Evolutionary conservation across 2,113 vertebrate species (phyloP), one percentile per base, ranked within the genome.

Genomic region (Crypturellus undulatus): DNA sequence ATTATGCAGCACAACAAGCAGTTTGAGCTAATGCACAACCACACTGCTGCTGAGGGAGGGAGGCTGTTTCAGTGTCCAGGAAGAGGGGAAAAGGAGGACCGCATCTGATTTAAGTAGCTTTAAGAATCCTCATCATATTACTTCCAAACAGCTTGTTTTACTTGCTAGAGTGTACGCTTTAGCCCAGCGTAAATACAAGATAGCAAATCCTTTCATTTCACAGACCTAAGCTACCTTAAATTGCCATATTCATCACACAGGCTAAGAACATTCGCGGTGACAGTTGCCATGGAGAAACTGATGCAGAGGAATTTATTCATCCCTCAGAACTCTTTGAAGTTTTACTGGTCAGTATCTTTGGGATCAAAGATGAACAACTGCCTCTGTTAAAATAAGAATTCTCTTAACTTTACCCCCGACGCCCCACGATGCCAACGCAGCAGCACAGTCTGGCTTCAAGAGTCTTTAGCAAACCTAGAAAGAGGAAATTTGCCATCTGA

Each of bases 401-500:
- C 36, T 17, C 4, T 1, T 65, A 60, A 45, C 45, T 70, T 82
- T 72, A 17, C 20, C 56, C 22, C 78, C 34, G n/a, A 49, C 42
- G 22, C 34, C 52, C 49, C 67, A 71, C 1, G 4, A 34, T 5
- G 30, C 36, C 45, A 49, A 25, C n/a, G 56, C 40, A 58, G 18
- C 0, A 2, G 81, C 3, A 13, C 77, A 77, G 73, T 14, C 42
- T 52, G 45, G 42, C 43, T 36, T 78, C 42, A 60, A 59, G 15
- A 70, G 19, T 60, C 30, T 85, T 73, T 4, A 83, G 36, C 54
- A 83, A 94, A 85, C 16, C 43, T 34, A 1, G 2, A 30, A 32
- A 1, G 0, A 58, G 4, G 40, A 52, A 84, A 69, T 1, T 0
- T 0, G 2, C 3, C 32, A 49, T 3, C 3, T 0, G 7, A 38